phyloP scores from a whole-genome alignment of 2,113 vertebrate genomes.

The Ptilonorhynchus violaceus region DNA sequence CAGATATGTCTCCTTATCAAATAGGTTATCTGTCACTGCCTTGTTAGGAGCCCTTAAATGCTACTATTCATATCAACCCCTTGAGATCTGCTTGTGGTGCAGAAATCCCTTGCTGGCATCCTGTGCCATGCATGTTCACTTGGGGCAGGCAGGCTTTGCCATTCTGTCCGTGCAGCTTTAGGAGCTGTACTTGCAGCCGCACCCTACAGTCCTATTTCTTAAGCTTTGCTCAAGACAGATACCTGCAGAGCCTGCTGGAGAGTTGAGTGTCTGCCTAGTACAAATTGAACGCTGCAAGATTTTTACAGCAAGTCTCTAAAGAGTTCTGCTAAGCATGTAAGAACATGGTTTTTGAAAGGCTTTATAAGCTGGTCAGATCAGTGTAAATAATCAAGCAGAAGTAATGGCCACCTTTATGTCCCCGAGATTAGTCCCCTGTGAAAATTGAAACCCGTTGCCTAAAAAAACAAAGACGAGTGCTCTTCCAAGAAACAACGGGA shows the following conservation, averaged over 20 bases:
- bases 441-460: background rate
- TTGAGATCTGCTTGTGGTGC: background rate
- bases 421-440: background rate
- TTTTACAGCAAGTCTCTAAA: background rate
- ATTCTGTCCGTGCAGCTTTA: accelerated
- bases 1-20: background rate
- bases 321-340: background rate
- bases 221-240: background rate
- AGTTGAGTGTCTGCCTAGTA: background rate
- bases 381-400: background rate
- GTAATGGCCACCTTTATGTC: background rate
- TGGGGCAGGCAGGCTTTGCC: background rate
- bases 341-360: background rate
- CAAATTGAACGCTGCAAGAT: background rate
- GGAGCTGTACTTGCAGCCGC: background rate
- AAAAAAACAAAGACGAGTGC: background rate
- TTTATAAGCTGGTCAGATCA: background rate
- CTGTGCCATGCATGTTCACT: background rate
- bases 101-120: background rate
- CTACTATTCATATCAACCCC: background rate
- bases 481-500: background rate
- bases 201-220: background rate
- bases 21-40: background rate
- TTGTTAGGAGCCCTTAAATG: background rate
- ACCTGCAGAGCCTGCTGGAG: background rate